Evolutionary conservation across 1,140 invertebrate genomes (phyloP), one percentile per base, ranked within the genome.

Genomic region (Pygmarrhopalites habei): DNA sequence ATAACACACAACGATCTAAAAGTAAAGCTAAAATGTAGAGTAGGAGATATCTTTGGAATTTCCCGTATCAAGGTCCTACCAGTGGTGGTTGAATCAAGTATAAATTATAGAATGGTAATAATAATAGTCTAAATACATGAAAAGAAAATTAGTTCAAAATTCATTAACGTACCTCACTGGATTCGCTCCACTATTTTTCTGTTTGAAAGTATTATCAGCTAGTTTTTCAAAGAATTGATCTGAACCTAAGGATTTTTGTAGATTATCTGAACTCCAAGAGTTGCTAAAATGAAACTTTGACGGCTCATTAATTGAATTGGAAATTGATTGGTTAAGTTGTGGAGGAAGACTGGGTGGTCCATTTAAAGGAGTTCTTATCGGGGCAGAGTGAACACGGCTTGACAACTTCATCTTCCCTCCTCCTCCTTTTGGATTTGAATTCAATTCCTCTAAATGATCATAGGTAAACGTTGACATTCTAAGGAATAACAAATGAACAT

Each of bases 261-360:
- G 47, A 21, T 49, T 23, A 21, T 49, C 23, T 14, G 47, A 12
- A 23, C 14, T 17, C 51, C 51, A 55, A 32, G 51, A 15, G 14
- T 7, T 28, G 26, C 51, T 28, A 55, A 55, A 55, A 12, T 55
- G 26, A 32, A 15, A 55, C 21, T 55, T 55, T 29, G 51, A 32
- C 14, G 26, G 23, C 29, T 14, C 23, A 7, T 49, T n/a, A n/a
- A n/a, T n/a, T n/a, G n/a, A n/a, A n/a, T 49, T 14, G 47, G 23
- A 14, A 15, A 10, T 23, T 10, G 47, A 12, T 15, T 23, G 47
- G 23, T 15, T 14, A 10, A 12, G 47, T 14, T 10, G 14, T 49
- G 14, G 7, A 49, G 47, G 14, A 10, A 15, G 7, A 12, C 21
- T 12, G 47, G 47, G 14, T 49, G 47, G n/a, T n/a, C 12, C 39